These are phyloP conservation scores for Cheilosia vulpina DNA, from an alignment of 2,888 invertebrate species.

Conservation along the genomic window DNA sequence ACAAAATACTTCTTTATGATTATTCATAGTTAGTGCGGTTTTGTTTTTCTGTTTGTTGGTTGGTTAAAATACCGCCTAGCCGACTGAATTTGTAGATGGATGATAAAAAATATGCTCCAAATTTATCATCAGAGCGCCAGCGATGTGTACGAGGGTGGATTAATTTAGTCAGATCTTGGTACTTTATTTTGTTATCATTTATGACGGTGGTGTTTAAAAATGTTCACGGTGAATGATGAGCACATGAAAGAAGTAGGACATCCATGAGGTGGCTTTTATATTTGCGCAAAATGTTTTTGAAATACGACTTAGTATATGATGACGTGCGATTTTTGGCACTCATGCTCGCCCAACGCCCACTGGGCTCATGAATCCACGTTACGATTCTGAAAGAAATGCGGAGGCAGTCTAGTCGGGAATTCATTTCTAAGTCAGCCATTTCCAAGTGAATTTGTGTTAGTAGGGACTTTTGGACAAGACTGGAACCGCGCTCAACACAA, in stretches of 20 bases:
- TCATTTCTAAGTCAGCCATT: background rate
- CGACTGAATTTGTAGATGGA: slow-evolving; percentile 5
- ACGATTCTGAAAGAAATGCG: background rate
- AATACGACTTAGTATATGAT: background rate
- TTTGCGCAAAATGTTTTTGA: background rate
- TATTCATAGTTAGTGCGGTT: slow-evolving; percentile 1
- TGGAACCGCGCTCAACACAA: no score
- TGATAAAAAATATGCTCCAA: background rate
- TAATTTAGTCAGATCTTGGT: slow-evolving; percentile 20
- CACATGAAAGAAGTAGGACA: slow-evolving; percentile 4
- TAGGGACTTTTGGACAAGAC: no score
- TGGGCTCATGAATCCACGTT: background rate
- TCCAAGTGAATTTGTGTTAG: no score
- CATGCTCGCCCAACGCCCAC: slow-evolving; percentile 25
- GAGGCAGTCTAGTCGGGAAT: background rate
- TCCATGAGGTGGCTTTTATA: background rate
- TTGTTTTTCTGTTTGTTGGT: background rate
- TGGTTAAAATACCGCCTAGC: background rate
- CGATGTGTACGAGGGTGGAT: slow-evolving; percentile 20
- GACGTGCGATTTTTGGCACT: slow-evolving; percentile 14
- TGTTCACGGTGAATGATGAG: slow-evolving; percentile 7
- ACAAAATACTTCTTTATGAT: slow-evolving; percentile 27
- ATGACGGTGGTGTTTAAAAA: slow-evolving; percentile 22
- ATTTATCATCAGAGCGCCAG: slow-evolving; percentile 37
- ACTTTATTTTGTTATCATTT: slow-evolving; percentile 9